Base-by-base conservation (phyloP, 1,140 invertebrate species). In the Pseudomyrmex pallidus region DNA sequence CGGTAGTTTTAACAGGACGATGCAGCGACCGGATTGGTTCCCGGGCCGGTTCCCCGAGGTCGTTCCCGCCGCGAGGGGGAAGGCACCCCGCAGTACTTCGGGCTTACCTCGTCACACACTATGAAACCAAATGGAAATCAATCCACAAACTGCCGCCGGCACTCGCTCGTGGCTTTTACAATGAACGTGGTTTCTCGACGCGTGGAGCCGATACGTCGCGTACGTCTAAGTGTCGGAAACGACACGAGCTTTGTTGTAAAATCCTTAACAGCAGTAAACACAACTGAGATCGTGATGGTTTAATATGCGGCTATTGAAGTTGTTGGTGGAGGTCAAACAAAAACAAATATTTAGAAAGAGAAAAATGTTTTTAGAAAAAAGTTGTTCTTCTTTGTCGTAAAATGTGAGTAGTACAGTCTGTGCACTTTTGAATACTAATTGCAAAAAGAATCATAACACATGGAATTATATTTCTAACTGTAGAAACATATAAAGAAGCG, bases 151-250 rank as follows among this genome's bases (percentile, higher is more conserved):
- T 44, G 59, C 48, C 64, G 62, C 76, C 35, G 35, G 63, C 84
- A 70, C 68, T 48, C 54, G 44, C 76, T 76, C 82, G 62, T 80
- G 92, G 91, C 93, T 93, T 92, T 92, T 90, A 92, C 90, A 92
- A 93, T 92, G 90, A 89, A 93, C 62, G 76, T 84, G 86, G 83
- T 72, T 86, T 74, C 90, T 86, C 54, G 66, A 48, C 76, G 66
- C 54, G 10, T 13, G 35, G 35, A 78, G 64, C 63, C 76, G 76
- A 78, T 70, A 78, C 54, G 50, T 78, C 54, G 76, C 67, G 66
- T 59, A 59, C 54, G 20, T n/a, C 54, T 44, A 70, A 80, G 67
- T 80, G 76, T 80, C 54, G 56, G 54, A 48, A 80, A 44, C n/a
- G 76, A 59, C 76, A n/a, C 66, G 46, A 20, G 54, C 54, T 78